Conservation (phyloP, 23 tunicate genomes). For the Styela plicata region DNA sequence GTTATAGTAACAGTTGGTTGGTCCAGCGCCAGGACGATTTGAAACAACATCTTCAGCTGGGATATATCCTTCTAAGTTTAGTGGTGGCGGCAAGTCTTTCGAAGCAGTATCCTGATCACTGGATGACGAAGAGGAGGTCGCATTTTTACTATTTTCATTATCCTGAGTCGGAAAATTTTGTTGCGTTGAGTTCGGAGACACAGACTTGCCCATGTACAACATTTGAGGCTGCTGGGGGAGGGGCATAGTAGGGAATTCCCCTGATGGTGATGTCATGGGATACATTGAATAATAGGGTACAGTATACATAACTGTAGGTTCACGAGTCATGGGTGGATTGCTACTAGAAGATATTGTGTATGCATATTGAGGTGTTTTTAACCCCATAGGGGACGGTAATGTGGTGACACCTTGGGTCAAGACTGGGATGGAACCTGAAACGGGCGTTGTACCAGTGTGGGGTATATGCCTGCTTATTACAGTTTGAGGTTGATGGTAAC, state of each 20-base stretch:
- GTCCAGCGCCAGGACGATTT: not conserved
- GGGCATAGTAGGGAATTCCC: not conserved
- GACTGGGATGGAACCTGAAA: not conserved
- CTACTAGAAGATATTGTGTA: not conserved
- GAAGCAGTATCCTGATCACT: not conserved
- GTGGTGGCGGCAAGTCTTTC: not conserved
- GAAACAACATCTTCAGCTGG: not conserved
- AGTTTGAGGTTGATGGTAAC: not conserved
- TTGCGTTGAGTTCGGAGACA: not conserved
- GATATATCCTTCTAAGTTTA: no score
- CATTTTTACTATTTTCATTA: not conserved
- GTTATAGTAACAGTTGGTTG: not conserved
- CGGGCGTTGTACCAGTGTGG: not conserved
- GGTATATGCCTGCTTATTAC: not conserved
- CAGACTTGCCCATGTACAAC: not conserved
- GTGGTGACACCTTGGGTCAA: not conserved
- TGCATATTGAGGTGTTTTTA: not conserved
- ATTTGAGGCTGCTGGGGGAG: not conserved
- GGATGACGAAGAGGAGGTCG: not conserved
- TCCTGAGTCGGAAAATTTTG: not conserved
- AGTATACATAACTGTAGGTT: not conserved
- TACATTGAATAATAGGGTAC: not conserved
- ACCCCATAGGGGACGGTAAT: not conserved
- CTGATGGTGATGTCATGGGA: not conserved
- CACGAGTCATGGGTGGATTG: not conserved